Evolutionary conservation across 2,113 vertebrate genomes (phyloP).

Genomic region (Natator depressus): DNA sequence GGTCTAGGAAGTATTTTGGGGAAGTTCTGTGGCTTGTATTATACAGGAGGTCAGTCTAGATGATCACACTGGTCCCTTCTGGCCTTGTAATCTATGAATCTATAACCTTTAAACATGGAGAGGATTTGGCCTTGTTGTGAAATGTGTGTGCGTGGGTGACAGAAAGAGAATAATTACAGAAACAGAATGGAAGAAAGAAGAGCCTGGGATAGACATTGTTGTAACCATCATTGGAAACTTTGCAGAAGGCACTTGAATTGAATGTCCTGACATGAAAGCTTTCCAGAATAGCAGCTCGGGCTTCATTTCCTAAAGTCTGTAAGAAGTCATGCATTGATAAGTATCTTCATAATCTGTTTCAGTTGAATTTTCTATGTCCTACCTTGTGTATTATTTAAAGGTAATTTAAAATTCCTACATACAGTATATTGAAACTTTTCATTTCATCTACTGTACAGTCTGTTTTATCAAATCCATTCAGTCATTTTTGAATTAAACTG

Average conservation of each 20-base stretch:
- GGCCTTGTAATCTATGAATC: not conserved
- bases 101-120: not conserved
- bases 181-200: not conserved
- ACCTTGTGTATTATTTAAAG: conserved; percentile 55
- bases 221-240: not conserved
- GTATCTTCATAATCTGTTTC: conserved; percentile 24
- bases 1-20: not conserved
- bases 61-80: not conserved
- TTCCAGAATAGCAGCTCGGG: not conserved
- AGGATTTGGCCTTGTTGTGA: not conserved
- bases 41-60: not conserved
- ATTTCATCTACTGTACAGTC: conserved; percentile 32
- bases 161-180: not conserved
- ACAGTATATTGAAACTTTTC: conserved; percentile 48
- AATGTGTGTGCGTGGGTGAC: not conserved
- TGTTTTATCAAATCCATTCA: conserved; percentile 39
- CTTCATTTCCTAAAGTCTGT: not conserved
- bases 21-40: not conserved
- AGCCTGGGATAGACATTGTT: not conserved
- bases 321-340: not conserved
- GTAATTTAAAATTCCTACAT: conserved; percentile 35
- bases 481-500: conserved; percentile 60
- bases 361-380: conserved; percentile 17
- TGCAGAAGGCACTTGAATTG: not conserved
- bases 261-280: not conserved